Base-by-base conservation (phyloP, 2,113 vertebrate species). In the Tachycineta bicolor region DNA sequence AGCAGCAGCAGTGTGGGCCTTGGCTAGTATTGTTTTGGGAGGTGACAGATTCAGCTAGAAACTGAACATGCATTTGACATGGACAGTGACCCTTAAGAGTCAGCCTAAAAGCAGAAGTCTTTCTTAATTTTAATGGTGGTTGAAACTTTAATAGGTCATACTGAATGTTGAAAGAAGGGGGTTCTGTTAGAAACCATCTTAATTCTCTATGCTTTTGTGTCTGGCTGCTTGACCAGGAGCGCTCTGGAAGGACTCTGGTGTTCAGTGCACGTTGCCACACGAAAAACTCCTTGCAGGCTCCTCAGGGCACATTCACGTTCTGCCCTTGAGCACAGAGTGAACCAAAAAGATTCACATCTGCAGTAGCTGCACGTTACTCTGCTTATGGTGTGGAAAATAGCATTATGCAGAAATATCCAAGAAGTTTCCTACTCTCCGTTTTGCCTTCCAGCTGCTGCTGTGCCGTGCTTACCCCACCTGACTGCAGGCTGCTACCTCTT, bases 211-310 rank as follows among this genome's bases (percentile, higher is more conserved):
- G 8, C 5, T 76, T 52, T 78, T 50, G 26, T 79, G 78, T 37
- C 37, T 37, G 49, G 10, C 56, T 89, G 4, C 41, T 87, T 82
- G 62, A 26, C 56, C 58, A 63, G 18, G 31, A 87, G 52, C 0
- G 0, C 37, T 55, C 46, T 85, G 44, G n/a, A 76, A 58, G 41
- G 43, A 62, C 31, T 49, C 33, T 10, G 9, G 55, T 50, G n/a
- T 60, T 53, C 70, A 68, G 63, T 1, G 0, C 44, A 34, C 0
- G 0, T 79, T 93, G 34, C 47, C 2, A 0, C 5, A 1, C 17
- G 79, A 41, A 37, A 5, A 71, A 46, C 15, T 64, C 64, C 69
- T 87, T 6, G 0, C 3, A 3, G 65, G 39, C 29, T 88, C 46
- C 71, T 88, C 37, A 20, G 29, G 55, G 64, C 46, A 80, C 5